Conservation (phyloP, 2,797 vertebrate genomes). For the Allobates femoralis region DNA sequence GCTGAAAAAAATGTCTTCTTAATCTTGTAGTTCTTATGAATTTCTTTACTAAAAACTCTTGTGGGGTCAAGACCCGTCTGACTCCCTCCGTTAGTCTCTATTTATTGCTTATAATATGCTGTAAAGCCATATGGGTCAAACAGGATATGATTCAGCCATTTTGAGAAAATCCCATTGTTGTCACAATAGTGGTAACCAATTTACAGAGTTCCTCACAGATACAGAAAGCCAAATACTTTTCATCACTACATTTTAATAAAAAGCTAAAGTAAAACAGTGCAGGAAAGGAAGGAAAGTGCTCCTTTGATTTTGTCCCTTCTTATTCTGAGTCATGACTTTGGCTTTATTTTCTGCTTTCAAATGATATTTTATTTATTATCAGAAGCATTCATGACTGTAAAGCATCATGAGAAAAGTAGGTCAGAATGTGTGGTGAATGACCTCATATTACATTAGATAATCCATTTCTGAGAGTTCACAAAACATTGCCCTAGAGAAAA, state of each 20-base stretch:
- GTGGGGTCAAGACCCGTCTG: background rate
- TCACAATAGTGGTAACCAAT: background rate
- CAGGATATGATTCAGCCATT: background rate
- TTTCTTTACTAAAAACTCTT: background rate
- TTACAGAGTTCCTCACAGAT: background rate
- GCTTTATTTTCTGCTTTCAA: conserved; percentile 47
- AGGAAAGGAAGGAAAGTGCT: conserved; percentile 8
- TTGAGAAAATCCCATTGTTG: background rate
- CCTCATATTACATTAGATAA: conserved; percentile 38
- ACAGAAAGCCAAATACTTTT: background rate
- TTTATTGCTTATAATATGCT: background rate
- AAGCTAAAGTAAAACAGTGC: conserved; percentile 8
- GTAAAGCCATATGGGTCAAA: background rate
- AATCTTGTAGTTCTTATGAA: too few species aligned
- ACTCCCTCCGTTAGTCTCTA: background rate
- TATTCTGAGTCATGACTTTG: conserved; percentile 50
- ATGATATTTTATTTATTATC: conserved; percentile 45
- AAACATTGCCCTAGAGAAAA: conserved; percentile 3
- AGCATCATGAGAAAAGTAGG: conserved; percentile 39
- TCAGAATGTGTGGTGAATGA: conserved; percentile 39
- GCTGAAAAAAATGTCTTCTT: too few species aligned
- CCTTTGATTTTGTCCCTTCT: conserved; percentile 19
- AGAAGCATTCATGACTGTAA: conserved; percentile 34
- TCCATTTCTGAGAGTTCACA: conserved; percentile 23
- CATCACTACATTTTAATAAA: background rate